phyloP scores from a whole-genome alignment of 2,888 invertebrate genomes.

The Lycaena phlaeas region DNA sequence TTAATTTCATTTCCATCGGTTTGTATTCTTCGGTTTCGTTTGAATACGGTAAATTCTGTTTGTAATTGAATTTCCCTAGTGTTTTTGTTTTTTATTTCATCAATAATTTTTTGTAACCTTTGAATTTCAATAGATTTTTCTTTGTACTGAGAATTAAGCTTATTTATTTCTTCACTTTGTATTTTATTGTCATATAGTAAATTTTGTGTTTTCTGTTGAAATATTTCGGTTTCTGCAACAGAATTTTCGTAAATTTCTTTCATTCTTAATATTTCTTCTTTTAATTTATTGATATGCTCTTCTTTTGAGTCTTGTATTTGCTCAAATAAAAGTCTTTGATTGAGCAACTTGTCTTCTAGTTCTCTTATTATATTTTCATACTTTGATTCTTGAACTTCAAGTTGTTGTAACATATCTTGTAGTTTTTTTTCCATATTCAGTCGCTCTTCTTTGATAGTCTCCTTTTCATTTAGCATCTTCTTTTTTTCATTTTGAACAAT shows the following conservation, averaged over 20 bases:
- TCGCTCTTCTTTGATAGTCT: conserved; percentile 44
- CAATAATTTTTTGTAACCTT: conserved; percentile 30
- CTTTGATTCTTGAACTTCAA: conserved; percentile 34
- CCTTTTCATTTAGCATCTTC: conserved; percentile 52
- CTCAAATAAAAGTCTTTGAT: conserved; percentile 47
- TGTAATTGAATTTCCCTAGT: conserved; percentile 24
- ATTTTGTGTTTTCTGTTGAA: conserved; percentile 31
- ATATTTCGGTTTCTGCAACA: conserved; percentile 26
- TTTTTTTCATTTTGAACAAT: conserved; percentile 54
- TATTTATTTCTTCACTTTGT: conserved; percentile 33
- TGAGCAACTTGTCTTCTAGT: conserved; percentile 43
- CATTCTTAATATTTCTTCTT: conserved; percentile 38
- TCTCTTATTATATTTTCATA: conserved; percentile 42
- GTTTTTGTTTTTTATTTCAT: conserved; percentile 30
- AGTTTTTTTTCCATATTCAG: conserved; percentile 39
- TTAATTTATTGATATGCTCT: conserved; percentile 38
- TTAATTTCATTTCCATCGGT: conserved; percentile 23
- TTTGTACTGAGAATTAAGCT: conserved; percentile 13
- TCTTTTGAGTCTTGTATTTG: conserved; percentile 40
- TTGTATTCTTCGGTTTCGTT: conserved; percentile 24
- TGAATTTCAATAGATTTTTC: conserved; percentile 34
- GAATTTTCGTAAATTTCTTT: conserved; percentile 38
- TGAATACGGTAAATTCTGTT: conserved; percentile 11
- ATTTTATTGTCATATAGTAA: conserved; percentile 24
- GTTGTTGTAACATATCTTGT: conserved; percentile 32